Conservation (phyloP, 2,797 vertebrate genomes). For the Synaphobranchus kaupii region DNA sequence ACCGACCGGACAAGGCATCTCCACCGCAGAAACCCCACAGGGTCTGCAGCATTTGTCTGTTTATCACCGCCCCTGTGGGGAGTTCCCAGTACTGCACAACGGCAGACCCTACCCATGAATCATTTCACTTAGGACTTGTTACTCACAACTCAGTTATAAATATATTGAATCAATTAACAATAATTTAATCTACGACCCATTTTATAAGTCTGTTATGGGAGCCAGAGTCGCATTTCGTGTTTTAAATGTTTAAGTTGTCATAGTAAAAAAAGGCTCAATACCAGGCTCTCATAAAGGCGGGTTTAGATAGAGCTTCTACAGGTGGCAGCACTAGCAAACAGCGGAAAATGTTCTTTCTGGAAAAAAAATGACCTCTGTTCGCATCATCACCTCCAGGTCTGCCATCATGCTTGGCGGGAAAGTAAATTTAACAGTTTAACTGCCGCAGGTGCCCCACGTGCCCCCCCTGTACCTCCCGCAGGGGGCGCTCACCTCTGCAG, state of each 20-base stretch:
- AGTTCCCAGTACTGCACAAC: not conserved
- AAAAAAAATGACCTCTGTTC: too few relatives aligned
- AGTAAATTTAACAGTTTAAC: too few relatives aligned
- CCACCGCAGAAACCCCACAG: not conserved
- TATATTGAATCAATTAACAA: not conserved
- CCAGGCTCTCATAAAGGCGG: not conserved
- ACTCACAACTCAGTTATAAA: not conserved
- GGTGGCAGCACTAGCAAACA: not conserved
- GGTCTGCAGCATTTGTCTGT: not conserved
- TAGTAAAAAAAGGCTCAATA: not conserved
- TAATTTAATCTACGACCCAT: not conserved
- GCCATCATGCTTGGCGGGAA: not conserved
- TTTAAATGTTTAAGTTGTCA: not conserved
- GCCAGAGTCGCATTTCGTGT: not conserved
- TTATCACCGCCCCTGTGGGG: not conserved
- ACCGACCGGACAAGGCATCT: not conserved
- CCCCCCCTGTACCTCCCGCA: not conserved
- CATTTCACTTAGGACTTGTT: not conserved
- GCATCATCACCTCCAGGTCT: not conserved
- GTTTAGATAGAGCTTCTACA: not conserved
- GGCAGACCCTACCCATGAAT: not conserved
- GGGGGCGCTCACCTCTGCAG: slow-evolving; percentile 82
- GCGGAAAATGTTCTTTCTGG: too few relatives aligned
- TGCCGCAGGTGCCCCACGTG: not conserved
- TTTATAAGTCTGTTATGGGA: not conserved